Percentiles rank a stretch among this genome's conserved stretches.
phyloP scores from a whole-genome alignment of 2,113 vertebrate genomes.

The Microcebus lehilahytsara region DNA sequence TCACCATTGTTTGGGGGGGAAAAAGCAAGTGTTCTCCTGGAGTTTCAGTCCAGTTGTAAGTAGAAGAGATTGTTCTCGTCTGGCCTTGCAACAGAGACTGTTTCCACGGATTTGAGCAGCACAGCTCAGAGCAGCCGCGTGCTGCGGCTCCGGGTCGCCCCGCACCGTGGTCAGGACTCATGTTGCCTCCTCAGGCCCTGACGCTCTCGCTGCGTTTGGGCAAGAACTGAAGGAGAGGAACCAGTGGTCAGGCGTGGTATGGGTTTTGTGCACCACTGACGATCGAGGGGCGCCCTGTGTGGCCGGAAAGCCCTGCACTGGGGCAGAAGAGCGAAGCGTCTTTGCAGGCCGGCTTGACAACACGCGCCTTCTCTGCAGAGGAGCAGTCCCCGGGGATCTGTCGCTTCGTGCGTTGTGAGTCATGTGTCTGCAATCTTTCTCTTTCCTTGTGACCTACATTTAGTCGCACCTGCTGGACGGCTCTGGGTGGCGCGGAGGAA shows the following conservation, averaged over 20 bases:
- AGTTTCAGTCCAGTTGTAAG: neutral
- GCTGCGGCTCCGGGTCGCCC: neutral
- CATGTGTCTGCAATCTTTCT: neutral
- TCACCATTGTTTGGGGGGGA: neutral
- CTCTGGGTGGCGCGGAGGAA: neutral
- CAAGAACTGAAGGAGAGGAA: neutral
- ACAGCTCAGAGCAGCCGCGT: accelerated
- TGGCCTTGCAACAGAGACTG: neutral
- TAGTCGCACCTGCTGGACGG: neutral
- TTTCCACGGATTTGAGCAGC: neutral
- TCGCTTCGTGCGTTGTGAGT: neutral
- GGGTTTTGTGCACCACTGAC: neutral
- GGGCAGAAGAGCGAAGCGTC: neutral
- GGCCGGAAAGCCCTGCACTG: neutral
- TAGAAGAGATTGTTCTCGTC: neutral
- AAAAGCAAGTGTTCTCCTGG: neutral
- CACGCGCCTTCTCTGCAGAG: neutral
- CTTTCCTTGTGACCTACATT: neutral
- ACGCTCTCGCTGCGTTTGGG: neutral
- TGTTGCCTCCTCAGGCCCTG: neutral
- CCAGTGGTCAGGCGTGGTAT: neutral
- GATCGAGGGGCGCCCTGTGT: neutral
- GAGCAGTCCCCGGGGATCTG: neutral
- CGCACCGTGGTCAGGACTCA: neutral
- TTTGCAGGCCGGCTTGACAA: neutral